Evolutionary conservation across 2,888 invertebrate genomes (phyloP).

Genomic region (Eurois occulta): DNA sequence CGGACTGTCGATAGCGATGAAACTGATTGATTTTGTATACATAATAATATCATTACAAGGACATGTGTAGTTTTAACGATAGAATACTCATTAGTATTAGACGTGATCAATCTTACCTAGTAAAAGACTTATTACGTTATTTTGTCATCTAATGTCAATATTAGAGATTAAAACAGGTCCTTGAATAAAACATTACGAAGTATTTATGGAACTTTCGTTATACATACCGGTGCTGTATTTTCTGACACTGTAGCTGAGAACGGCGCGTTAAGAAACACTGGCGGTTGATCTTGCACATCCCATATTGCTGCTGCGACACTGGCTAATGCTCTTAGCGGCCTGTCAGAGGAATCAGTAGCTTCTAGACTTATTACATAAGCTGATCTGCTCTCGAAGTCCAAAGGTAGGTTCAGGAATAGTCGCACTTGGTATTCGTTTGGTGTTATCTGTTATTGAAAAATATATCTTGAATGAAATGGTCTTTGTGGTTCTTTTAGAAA

Average conservation of each 20-base stretch:
- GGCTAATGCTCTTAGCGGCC: conserved; percentile 92
- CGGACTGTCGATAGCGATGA: too few relatives aligned
- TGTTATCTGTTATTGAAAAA: conserved; percentile 85
- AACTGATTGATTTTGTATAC: too few relatives aligned
- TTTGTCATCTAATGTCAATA: too few relatives aligned
- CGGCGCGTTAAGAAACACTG: conserved; percentile 94
- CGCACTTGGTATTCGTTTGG: conserved; percentile 93
- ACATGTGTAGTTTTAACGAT: too few relatives aligned
- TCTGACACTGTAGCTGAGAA: conserved; percentile 94
- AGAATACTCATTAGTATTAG: too few relatives aligned
- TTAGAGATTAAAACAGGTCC: too few relatives aligned
- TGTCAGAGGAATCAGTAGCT: conserved; percentile 92
- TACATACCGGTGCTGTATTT: conserved; percentile 92
- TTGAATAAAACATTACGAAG: too few relatives aligned
- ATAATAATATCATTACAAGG: too few relatives aligned
- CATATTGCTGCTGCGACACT: conserved; percentile 94
- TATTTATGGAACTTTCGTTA: too few relatives aligned
- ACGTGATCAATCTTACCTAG: too few relatives aligned
- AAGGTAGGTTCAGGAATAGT: conserved; percentile 91
- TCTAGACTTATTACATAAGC: conserved; percentile 93
- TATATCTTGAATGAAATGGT: background rate
- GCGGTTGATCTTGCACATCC: conserved; percentile 96
- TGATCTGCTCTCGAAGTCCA: conserved; percentile 95
- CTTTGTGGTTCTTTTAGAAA: background rate
- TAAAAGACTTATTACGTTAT: too few relatives aligned